Percentiles rank a stretch among this genome's conserved stretches.
phyloP scores from a whole-genome alignment of 1,140 invertebrate species.

The Vanessa tameamea region DNA sequence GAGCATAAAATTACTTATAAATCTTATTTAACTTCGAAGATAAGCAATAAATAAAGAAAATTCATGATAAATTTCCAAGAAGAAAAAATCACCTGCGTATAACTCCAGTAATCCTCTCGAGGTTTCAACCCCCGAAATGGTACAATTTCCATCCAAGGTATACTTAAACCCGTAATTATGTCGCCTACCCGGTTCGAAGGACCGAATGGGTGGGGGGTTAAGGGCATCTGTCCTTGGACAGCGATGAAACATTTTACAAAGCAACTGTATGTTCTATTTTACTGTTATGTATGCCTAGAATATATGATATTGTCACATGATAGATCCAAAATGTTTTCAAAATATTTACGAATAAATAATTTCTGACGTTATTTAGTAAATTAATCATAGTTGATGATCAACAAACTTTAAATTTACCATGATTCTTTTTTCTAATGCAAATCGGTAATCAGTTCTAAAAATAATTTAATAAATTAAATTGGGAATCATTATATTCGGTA shows the following conservation, averaged over 20 bases:
- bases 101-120: slow-evolving; percentile 40
- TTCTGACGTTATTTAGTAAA: too few relatives aligned
- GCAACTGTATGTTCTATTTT: background rate
- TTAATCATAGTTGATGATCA: too few relatives aligned
- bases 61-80: slow-evolving; percentile 22
- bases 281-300: background rate
- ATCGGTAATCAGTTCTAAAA: too few relatives aligned
- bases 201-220: slow-evolving; percentile 23
- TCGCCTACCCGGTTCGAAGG: slow-evolving; percentile 39
- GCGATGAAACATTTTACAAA: too few relatives aligned
- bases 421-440: too few relatives aligned
- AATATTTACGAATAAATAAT: too few relatives aligned
- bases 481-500: too few relatives aligned
- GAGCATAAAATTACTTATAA: background rate
- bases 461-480: background rate
- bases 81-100: slow-evolving; percentile 38
- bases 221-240: background rate
- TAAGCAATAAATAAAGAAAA: slow-evolving; percentile 25
- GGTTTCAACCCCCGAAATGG: slow-evolving; percentile 38
- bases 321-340: too few relatives aligned
- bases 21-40: background rate
- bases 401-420: too few relatives aligned
- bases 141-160: slow-evolving; percentile 40
- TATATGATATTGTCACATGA: too few relatives aligned
- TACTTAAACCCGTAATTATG: slow-evolving; percentile 47